Conservation (phyloP, 2,888 invertebrate species). For the Drosophila gaucha region DNA sequence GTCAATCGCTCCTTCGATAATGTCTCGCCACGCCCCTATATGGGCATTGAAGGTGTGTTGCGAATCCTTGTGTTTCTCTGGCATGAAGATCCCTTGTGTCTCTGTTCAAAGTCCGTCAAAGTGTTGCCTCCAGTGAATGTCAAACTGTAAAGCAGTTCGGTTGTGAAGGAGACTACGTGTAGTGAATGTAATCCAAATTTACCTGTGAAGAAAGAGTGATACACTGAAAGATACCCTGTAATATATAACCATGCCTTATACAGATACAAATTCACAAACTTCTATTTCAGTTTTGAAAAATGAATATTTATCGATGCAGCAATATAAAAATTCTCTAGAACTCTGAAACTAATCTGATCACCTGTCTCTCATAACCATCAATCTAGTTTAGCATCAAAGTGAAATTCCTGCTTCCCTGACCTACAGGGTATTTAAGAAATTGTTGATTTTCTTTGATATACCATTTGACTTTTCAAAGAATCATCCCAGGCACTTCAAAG, state of each 20-base stretch:
- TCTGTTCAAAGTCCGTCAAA: background rate
- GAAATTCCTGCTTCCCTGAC: no score
- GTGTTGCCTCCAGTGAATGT: background rate
- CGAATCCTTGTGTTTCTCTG: conserved; percentile 1
- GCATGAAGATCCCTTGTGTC: conserved; percentile 6
- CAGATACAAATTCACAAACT: no score
- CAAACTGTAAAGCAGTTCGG: background rate
- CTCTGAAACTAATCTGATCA: no score
- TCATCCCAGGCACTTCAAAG: conserved; percentile 7
- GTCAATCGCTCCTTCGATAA: conserved; percentile 81
- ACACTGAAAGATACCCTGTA: background rate
- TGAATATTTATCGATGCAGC: no score
- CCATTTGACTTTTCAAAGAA: background rate
- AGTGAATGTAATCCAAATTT: background rate
- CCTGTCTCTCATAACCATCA: no score
- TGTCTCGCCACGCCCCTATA: conserved; percentile 83
- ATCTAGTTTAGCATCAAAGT: no score
- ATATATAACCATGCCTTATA: background rate
- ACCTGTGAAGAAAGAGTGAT: background rate
- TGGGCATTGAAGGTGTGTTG: conserved; percentile 80
- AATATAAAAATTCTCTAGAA: no score
- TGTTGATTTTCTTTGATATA: background rate
- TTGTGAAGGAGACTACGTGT: no score
- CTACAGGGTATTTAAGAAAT: conserved; percentile 2
- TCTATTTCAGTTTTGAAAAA: no score